Evolutionary conservation across 2,113 vertebrate species (phyloP).

Genomic region (Xiphias gladius): DNA sequence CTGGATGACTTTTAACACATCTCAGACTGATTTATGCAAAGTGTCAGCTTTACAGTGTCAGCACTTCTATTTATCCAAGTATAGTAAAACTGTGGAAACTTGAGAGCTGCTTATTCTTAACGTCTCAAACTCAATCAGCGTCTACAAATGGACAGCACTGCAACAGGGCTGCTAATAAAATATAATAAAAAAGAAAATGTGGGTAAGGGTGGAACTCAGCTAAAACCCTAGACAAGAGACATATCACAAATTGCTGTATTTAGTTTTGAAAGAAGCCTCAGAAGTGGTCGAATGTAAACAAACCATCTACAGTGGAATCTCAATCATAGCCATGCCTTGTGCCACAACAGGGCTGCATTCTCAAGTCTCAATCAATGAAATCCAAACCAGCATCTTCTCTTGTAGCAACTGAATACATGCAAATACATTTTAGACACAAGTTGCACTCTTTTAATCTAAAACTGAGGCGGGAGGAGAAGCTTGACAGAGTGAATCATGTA

Average conservation of each 20-base stretch:
- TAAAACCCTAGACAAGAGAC: conserved; percentile 49
- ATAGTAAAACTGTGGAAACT: conserved; percentile 44
- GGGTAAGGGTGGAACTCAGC: conserved; percentile 52
- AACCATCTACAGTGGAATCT: conserved; percentile 55
- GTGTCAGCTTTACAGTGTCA: conserved; percentile 41
- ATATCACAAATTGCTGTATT: conserved; percentile 17
- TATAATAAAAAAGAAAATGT: conserved; percentile 53
- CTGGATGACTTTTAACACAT: conserved; percentile 49
- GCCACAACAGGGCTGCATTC: conserved; percentile 32
- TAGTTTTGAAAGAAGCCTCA: conserved; percentile 49
- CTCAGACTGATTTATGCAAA: conserved; percentile 34
- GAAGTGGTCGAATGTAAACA: conserved; percentile 66
- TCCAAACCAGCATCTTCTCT: conserved; percentile 28
- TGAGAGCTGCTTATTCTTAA: conserved; percentile 26
- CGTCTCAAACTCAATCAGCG: conserved; percentile 30
- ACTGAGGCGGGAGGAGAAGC: conserved; percentile 5
- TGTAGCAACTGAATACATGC: conserved; percentile 18
- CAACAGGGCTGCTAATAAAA: conserved; percentile 52
- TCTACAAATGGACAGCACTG: conserved; percentile 34
- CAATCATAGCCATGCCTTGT: conserved; percentile 47
- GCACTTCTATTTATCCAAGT: background rate
- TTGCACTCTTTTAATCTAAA: conserved; percentile 9
- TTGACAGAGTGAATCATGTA: conserved; percentile 11
- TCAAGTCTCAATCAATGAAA: conserved; percentile 58
- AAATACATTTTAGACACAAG: conserved; percentile 32